Evolutionary conservation across 2,888 invertebrate genomes (phyloP), one percentile per base, ranked within the genome.

Genomic region (Urechis unicinctus): DNA sequence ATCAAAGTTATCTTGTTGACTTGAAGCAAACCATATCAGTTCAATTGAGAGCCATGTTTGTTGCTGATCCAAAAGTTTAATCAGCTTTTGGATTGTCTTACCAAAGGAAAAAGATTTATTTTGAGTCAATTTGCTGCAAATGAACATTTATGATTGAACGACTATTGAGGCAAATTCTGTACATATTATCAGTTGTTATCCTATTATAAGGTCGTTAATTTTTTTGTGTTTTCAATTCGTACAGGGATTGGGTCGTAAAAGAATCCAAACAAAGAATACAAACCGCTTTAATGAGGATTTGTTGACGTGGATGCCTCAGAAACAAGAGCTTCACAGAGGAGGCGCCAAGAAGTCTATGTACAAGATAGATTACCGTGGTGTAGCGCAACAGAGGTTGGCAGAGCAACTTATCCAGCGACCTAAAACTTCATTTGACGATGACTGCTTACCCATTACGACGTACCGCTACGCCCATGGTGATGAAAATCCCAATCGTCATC

Each of bases 391-490:
- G 42, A n/a, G 53, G 9, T 51, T 63, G 17, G 71, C 73, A 56
- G 51, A 69, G 31, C 58, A 70, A 42, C 64, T 66, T 2, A 60
- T 66, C 45, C 59, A 71, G 21, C 73, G 71, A 3, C 62, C 65
- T 57, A 70, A 71, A 13, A 69, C 71, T 6, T 72, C 73, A 13
- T 57, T 61, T 41, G 62, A 61, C 59, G 73, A 72, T 24, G 67
- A 66, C 29, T 59, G 59, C 2, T 57, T 66, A 0, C 65, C 67
- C 29, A 68, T 68, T 9, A 69, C 68, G 17, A 66, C 70, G 9
- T 75, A 75, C 59, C 62, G 74, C 26, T 72, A 72, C 59, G 59
- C 69, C n/a, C 71, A 74, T 56, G 68, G 73, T 13, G 56, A 53
- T 26, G 65, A 59, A 45, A 66, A 68, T 2, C 74, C 73, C 2